Evolutionary conservation across 2,797 vertebrate genomes (phyloP).

Genomic region (Spheniscus humboldti): DNA sequence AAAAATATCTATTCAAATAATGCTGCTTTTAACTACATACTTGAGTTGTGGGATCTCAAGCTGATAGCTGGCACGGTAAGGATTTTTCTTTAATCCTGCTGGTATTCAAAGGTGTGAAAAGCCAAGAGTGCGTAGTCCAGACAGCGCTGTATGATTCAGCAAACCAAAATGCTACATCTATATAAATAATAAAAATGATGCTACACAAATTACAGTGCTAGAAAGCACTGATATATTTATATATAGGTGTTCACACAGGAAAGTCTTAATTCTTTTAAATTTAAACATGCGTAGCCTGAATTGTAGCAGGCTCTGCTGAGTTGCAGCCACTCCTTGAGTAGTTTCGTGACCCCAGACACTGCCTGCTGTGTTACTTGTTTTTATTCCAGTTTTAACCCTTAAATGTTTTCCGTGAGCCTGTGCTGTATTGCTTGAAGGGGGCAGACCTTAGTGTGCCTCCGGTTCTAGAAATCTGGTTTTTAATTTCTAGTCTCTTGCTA

Average conservation of each 20-base stretch:
- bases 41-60: background rate
- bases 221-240: background rate
- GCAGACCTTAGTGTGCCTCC: background rate
- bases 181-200: background rate
- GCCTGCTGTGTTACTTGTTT: conserved; percentile 8
- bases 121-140: background rate
- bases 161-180: background rate
- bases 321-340: background rate
- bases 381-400: conserved; percentile 16
- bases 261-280: background rate
- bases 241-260: background rate
- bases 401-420: background rate
- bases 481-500: background rate
- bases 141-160: background rate
- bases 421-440: background rate
- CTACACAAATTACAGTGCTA: background rate
- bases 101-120: background rate
- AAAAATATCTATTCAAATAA: background rate
- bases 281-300: background rate
- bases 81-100: background rate
- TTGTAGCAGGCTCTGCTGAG: background rate
- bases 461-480: background rate
- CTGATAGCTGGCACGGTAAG: background rate
- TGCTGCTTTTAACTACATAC: background rate
- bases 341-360: background rate